Percentiles rank a stretch among this genome's conserved stretches.
These are phyloP conservation scores for Scrobipalpa atriplicella DNA, from an alignment of 2,888 invertebrate genomes.

Conservation along the genomic window DNA sequence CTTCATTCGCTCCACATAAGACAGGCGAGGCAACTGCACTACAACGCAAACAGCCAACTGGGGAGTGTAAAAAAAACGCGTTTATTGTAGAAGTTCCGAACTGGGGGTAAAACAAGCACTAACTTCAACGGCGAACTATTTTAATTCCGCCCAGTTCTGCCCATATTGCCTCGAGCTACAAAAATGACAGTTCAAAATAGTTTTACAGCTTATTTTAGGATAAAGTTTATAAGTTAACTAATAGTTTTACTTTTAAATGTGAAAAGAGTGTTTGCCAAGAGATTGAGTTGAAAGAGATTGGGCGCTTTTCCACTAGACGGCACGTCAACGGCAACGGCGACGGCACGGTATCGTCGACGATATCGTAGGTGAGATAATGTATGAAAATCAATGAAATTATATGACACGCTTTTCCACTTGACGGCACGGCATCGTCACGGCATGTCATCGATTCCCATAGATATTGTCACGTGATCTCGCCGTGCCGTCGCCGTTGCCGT, in stretches of 20 bases:
- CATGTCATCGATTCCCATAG: too few relatives aligned
- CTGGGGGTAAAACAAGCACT: conserved; percentile 25
- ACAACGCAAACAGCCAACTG: conserved; percentile 10
- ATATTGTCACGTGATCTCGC: too few relatives aligned
- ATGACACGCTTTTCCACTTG: too few relatives aligned
- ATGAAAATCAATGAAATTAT: too few relatives aligned
- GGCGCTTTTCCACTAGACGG: too few relatives aligned
- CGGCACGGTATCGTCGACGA: too few relatives aligned
- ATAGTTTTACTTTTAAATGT: background rate
- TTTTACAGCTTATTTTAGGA: conserved; percentile 10
- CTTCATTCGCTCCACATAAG: background rate
- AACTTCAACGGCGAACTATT: conserved; percentile 25
- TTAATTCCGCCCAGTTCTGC: conserved; percentile 19
- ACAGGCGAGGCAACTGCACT: conserved; percentile 16
- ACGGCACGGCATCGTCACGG: too few relatives aligned
- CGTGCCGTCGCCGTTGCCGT: too few relatives aligned
- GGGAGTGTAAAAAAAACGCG: conserved; percentile 14
- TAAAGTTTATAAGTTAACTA: conserved; percentile 14
- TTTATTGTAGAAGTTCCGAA: conserved; percentile 28
- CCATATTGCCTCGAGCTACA: conserved; percentile 20
- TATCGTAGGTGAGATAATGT: too few relatives aligned
- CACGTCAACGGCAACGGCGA: too few relatives aligned
- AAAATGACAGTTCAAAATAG: conserved; percentile 23
- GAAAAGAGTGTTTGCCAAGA: too few relatives aligned
- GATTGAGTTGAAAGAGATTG: too few relatives aligned